Evolutionary conservation across 1,140 invertebrate species (phyloP).

Genomic region (Procambarus virginalis): DNA sequence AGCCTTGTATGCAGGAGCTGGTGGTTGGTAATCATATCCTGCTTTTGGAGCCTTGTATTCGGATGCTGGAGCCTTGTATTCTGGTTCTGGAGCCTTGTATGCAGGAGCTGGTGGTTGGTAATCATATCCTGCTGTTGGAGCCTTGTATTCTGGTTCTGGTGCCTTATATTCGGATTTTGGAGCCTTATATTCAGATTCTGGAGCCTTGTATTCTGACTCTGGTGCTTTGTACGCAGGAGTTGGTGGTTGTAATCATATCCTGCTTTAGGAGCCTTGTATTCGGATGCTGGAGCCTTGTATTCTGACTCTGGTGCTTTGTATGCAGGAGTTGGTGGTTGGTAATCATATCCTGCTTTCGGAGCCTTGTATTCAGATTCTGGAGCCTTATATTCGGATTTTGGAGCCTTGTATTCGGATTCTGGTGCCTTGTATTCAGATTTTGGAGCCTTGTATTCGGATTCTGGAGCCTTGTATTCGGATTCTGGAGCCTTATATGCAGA

Average conservation of each 20-base stretch:
- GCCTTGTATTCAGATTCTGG: slow-evolving; percentile 42
- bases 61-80: slow-evolving; percentile 33
- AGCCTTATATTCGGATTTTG: slow-evolving; percentile 34
- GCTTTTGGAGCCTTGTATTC: slow-evolving; percentile 32
- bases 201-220: slow-evolving; percentile 24
- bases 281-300: slow-evolving; percentile 42
- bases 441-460: slow-evolving; percentile 39
- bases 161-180: slow-evolving; percentile 43
- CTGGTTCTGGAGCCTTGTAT: slow-evolving; percentile 39
- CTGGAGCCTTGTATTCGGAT: neutral
- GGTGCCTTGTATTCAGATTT: slow-evolving; percentile 38
- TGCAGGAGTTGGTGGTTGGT: slow-evolving; percentile 14
- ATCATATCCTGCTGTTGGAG: neutral
- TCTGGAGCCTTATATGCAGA: slow-evolving; percentile 16
- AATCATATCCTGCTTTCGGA: slow-evolving; percentile 19
- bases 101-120: neutral
- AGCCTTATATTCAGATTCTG: slow-evolving; percentile 29
- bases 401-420: slow-evolving; percentile 29
- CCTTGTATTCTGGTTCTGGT: slow-evolving; percentile 30
- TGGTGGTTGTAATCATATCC: slow-evolving; percentile 24
- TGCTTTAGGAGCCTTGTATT: slow-evolving; percentile 32
- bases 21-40: neutral
- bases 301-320: slow-evolving; percentile 10
- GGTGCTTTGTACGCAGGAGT: slow-evolving; percentile 21
- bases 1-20: slow-evolving; percentile 25